Percentiles rank a stretch among this genome's conserved stretches.
phyloP scores from a whole-genome alignment of 2,113 vertebrate species.

The Axis porcinus region DNA sequence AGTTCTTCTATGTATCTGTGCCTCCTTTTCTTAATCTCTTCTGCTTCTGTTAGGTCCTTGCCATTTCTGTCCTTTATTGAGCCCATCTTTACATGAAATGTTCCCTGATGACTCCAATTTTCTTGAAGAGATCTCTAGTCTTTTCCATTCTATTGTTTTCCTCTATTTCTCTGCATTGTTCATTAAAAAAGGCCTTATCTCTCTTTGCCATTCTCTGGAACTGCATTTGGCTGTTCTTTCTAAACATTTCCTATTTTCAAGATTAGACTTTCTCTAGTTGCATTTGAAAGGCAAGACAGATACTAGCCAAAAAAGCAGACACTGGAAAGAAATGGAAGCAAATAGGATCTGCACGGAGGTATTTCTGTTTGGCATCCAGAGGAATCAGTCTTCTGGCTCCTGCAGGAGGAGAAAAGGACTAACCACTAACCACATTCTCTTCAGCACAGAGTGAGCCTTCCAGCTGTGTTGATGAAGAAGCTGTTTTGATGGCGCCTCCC shows the following conservation, averaged over 20 bases:
- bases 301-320: not conserved
- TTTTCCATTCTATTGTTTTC: not conserved
- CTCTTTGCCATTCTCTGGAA: not conserved
- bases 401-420: not conserved
- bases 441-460: not conserved
- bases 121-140: not conserved
- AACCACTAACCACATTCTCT: not conserved
- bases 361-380: not conserved
- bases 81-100: not conserved
- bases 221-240: not conserved
- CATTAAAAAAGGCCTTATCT: not conserved
- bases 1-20: not conserved
- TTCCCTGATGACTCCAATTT: not conserved
- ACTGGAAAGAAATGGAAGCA: not conserved
- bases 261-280: slow-evolving; percentile 2
- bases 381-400: not conserved
- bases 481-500: not conserved
- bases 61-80: not conserved
- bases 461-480: not conserved
- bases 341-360: not conserved
- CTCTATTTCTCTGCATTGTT: not conserved
- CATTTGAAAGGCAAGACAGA: not conserved
- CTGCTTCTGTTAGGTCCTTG: not conserved
- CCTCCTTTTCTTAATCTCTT: not conserved
- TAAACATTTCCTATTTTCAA: not conserved